A percentile compares a stretch with the other conserved stretches of the same genome.
These are phyloP conservation scores for Drosophila novamexicana DNA, from an alignment of 1,140 invertebrate genomes.

Conservation along the genomic window DNA sequence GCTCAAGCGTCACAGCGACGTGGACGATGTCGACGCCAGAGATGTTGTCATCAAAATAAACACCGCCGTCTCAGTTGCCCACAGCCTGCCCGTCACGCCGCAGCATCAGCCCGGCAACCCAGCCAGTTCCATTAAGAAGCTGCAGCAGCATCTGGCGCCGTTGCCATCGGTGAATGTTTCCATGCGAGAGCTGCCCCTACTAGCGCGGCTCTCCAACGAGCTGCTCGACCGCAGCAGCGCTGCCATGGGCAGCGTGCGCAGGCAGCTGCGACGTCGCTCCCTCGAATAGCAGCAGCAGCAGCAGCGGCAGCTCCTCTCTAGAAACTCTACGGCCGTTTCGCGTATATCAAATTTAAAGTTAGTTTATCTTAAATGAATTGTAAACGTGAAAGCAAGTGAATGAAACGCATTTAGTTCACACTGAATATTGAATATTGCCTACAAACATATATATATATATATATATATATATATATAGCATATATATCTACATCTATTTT, in stretches of 20 bases:
- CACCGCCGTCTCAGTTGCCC: conserved; percentile 27
- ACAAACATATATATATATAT: conserved; percentile 13
- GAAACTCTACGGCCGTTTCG: conserved; percentile 13
- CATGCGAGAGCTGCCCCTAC: conserved; percentile 79
- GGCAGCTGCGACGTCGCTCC: conserved; percentile 69
- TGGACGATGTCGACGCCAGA: conserved; percentile 41
- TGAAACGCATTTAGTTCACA: conserved; percentile 64
- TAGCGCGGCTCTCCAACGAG: conserved; percentile 77
- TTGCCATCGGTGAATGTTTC: conserved; percentile 82
- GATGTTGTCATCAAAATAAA: conserved; percentile 53
- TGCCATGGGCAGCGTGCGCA: conserved; percentile 58
- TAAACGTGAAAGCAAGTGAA: conserved; percentile 44
- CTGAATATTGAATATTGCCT: conserved; percentile 67
- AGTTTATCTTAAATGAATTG: conserved; percentile 80
- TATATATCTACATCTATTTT: conserved; percentile 62
- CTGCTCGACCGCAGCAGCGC: conserved; percentile 72
- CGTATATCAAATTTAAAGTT: conserved; percentile 68
- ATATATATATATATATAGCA: conserved; percentile 13
- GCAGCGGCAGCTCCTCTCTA: conserved; percentile 1
- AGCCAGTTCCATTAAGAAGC: conserved; percentile 68
- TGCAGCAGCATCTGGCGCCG: conserved; percentile 76
- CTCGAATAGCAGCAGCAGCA: conserved; percentile 61
- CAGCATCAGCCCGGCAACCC: conserved; percentile 53
- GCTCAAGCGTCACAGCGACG: conserved; percentile 59
- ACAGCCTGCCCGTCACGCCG: conserved; percentile 76